A percentile compares a stretch with the other conserved stretches of the same genome.
These are phyloP conservation scores for Zelostemma sp. DNA, from an alignment of 1,140 invertebrate species.

Conservation along the genomic window DNA sequence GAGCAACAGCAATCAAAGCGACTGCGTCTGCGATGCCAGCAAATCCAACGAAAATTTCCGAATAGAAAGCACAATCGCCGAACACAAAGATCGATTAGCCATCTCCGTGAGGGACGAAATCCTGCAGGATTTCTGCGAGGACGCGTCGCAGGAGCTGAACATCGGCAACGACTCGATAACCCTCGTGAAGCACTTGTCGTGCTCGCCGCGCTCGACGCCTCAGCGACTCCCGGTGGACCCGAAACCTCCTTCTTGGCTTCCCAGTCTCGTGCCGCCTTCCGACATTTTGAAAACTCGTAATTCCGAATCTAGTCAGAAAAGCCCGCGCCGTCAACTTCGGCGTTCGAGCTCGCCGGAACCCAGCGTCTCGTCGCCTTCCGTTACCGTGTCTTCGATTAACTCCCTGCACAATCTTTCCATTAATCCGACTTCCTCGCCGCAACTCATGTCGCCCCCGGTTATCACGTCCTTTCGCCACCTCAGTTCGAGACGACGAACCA, in stretches of 20 bases:
- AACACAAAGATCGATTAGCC: constrained; percentile 52
- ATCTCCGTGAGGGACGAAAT: constrained; percentile 68
- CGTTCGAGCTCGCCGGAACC: constrained; percentile 59
- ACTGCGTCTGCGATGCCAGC: constrained; percentile 63
- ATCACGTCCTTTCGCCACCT: constrained; percentile 59
- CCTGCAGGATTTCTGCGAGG: constrained; percentile 67
- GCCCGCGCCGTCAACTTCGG: constrained; percentile 34
- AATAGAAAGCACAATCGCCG: constrained; percentile 36
- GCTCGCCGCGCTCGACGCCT: constrained; percentile 63
- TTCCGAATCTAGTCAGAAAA: constrained; percentile 63
- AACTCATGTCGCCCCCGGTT: constrained; percentile 64
- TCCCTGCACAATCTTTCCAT: constrained; percentile 62
- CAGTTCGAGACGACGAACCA: constrained; percentile 58
- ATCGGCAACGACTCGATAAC: constrained; percentile 66
- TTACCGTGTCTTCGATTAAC: too few relatives aligned
- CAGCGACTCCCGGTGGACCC: constrained; percentile 63
- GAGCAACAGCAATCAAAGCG: constrained; percentile 58
- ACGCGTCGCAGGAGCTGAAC: constrained; percentile 64
- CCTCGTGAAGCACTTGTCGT: constrained; percentile 65
- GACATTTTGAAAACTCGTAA: constrained; percentile 65
- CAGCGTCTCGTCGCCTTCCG: constrained; percentile 55
- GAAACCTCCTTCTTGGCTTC: constrained; percentile 55
- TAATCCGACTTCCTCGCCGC: constrained; percentile 60
- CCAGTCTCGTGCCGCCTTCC: constrained; percentile 60
- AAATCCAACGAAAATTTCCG: constrained; percentile 55